phyloP scores from a whole-genome alignment of 2,888 invertebrate species.

The Clepsis dumicolana region DNA sequence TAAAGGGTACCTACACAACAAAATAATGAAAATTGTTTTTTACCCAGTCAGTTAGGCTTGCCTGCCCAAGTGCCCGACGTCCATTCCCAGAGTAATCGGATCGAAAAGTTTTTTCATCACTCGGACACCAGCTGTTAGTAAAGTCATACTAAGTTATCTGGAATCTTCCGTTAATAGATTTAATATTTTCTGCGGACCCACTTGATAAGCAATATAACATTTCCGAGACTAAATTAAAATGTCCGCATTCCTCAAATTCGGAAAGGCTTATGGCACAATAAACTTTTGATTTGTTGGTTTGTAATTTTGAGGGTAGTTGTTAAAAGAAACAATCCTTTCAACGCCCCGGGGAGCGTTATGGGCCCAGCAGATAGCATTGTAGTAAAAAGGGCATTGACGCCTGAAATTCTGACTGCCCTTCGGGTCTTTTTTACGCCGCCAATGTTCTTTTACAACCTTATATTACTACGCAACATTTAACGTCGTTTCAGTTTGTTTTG shows the following conservation, averaged over 20 bases:
- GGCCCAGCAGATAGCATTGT: conserved; percentile 53
- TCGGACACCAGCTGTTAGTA: conserved; percentile 32
- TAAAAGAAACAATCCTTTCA: conserved; percentile 42
- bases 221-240: conserved; percentile 27
- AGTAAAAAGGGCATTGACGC: conserved; percentile 55
- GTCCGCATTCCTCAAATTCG: conserved; percentile 4
- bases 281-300: conserved; percentile 40
- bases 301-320: conserved; percentile 35
- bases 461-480: conserved; percentile 44
- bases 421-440: conserved; percentile 23
- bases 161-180: conserved; percentile 28
- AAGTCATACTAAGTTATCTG: conserved; percentile 30
- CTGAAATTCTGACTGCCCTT: conserved; percentile 43
- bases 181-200: conserved; percentile 19
- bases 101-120: conserved; percentile 40
- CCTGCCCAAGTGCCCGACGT: not conserved
- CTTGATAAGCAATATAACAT: conserved; percentile 26
- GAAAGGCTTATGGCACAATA: conserved; percentile 31
- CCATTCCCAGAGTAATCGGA: conserved; percentile 27
- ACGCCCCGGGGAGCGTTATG: conserved; percentile 53
- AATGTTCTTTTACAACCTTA: conserved; percentile 12
- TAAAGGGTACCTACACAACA: conserved; percentile 2
- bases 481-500: conserved; percentile 28
- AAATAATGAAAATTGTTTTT: conserved; percentile 24
- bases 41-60: conserved; percentile 13